Base-by-base conservation (phyloP, 2,113 vertebrate genomes). In the Nettapus auritus region DNA sequence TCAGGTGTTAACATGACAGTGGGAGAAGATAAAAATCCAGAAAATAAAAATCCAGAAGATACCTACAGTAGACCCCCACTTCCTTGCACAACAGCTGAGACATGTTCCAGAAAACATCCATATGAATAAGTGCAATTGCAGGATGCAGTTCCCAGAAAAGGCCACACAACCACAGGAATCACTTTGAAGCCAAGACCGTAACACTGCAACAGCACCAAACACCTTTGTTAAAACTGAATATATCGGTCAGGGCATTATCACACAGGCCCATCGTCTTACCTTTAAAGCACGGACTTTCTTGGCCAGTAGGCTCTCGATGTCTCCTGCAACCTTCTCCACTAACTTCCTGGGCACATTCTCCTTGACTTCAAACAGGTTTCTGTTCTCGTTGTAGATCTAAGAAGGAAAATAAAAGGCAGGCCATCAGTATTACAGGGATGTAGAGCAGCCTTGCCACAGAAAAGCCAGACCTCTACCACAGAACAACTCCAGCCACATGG, bases 351-450 rank as follows among this genome's bases (percentile, higher is more conserved):
- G 99, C 74, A 98, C 98, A 12, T 99, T 99, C 92, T 98, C 99
- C 97, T 99, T 99, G 63, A 99, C 98, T 92, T 99, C 99, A 95
- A 99, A 99, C 91, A 99, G 98, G 97, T 99, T 99, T 96, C 97
- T 98, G 93, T 99, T 99, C 90, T 99, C 99, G 85, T 97, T 98
- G 93, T 99, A 99, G 97, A 99, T 99, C 99, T 99, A 98, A 82
- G 93, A 94, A 96, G 86, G 88, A 59, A 96, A 97, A 95, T 34
- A 96, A 90, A 94, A 79, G 48, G 63, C 74, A 90, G 95, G 31
- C 12, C 40, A 46, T 73, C 82, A 91, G 33, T 68, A 73, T 33
- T 42, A 60, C 25, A 59, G 64, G 73, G 44, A 74, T 66, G 28
- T 69, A 73, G 48, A 87, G 86, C 62, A 52, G 38, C 5, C 57